Evolutionary conservation across 2,113 vertebrate genomes (phyloP).

Genomic region (Mesitornis unicolor): DNA sequence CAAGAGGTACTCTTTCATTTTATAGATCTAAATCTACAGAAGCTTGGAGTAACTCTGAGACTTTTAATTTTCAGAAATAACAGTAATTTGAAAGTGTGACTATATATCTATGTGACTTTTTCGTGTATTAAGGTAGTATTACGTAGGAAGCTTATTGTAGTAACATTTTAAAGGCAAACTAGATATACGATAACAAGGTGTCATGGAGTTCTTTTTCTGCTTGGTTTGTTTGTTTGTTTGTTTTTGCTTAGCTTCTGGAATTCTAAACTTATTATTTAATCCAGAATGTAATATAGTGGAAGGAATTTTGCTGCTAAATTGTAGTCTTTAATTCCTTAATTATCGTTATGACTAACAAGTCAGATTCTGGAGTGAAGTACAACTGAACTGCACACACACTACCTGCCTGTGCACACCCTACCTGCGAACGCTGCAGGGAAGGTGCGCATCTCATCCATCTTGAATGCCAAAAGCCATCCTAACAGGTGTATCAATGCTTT

Average conservation of each 20-base stretch:
- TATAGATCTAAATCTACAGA: neutral
- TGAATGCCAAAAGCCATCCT: neutral
- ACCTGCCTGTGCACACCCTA: neutral
- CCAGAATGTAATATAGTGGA: neutral
- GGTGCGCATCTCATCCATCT: neutral
- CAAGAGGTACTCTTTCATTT: neutral
- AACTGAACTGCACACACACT: neutral
- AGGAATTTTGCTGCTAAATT: neutral
- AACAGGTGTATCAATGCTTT: neutral
- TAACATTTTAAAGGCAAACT: neutral
- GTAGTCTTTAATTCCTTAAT: neutral
- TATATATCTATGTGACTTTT: neutral
- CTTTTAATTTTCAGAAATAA: neutral
- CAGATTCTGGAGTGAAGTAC: neutral
- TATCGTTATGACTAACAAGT: neutral
- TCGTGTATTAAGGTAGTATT: neutral
- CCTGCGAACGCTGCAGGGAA: neutral
- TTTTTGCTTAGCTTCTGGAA: neutral
- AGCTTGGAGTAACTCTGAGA: neutral
- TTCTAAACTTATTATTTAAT: neutral
- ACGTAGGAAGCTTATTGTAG: neutral
- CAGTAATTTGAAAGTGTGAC: neutral
- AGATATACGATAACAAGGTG: neutral
- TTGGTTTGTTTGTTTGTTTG: neutral
- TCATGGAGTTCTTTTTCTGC: neutral